Base-by-base conservation (phyloP, 2,888 invertebrate genomes). In the Lithophane semibrunnea region DNA sequence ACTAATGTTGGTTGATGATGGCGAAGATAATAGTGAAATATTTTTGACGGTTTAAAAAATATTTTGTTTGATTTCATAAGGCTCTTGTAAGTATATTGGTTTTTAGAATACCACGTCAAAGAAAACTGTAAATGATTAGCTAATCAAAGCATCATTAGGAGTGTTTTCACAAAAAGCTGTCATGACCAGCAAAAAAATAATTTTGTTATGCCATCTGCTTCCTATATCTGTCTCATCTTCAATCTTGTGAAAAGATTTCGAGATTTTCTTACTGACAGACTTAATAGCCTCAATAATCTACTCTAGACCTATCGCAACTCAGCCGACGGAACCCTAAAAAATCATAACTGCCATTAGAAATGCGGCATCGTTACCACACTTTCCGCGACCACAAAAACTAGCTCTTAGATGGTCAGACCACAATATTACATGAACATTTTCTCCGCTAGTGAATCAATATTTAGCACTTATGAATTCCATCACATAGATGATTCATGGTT, bases 351-450 rank as follows among this genome's bases (percentile, higher is more conserved):
- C 68, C 77, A 84, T 84, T 87, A 88, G 87, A 87, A 87, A 86
- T 71, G 75, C 72, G 81, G 37, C 79, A 75, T 86, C 78, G 52
- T 86, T 86, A 88, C 86, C 73, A 86, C 77, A 85, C 83, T 86
- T 87, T 88, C 79, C 69, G 79, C 60, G 37, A 88, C 77, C 73
- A 85, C 88, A 87, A 88, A 86, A 88, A 88, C 79, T 77, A 52
- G 79, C 67, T 79, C 73, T 8, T 21, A 61, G 74, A 83, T 85
- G 79, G 82, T 66, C 76, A 67, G 77, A 77, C 87, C 77, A 76
- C 69, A 71, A 67, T 75, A 85, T 77, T 73, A 75, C 73, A 71
- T 84, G 81, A 80, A 75, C 68, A 76, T 78, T 88, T 84, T 86
- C 82, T 79, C 79, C 75, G 47, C 12, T 77, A 75, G 74, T 83